Evolutionary conservation across 1,140 invertebrate genomes (phyloP).

Genomic region (Leptinotarsa undecemlineata): DNA sequence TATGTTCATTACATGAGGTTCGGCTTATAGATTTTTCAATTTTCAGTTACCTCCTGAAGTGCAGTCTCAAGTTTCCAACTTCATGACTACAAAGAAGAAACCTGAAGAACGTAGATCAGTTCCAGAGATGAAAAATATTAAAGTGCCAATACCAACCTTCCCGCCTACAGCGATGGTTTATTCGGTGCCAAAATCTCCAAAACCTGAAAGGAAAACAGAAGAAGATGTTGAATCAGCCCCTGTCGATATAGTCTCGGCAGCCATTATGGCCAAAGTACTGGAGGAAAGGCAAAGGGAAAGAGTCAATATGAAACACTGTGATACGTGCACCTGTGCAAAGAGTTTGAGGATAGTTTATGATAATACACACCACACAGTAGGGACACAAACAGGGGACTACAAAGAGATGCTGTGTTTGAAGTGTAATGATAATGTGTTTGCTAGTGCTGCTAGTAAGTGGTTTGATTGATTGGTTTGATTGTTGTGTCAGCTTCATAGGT

Average conservation of each 20-base stretch:
- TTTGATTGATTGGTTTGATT: background rate
- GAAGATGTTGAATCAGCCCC: conserved; percentile 54
- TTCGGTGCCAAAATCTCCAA: conserved; percentile 63
- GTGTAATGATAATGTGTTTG: conserved; percentile 57
- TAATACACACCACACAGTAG: conserved; percentile 61
- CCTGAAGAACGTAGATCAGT: conserved; percentile 58
- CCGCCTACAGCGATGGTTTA: conserved; percentile 89
- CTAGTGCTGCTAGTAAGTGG: conserved; percentile 22
- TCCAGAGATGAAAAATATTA: conserved; percentile 70
- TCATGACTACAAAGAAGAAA: conserved; percentile 71
- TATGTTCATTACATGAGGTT: background rate
- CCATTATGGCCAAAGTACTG: conserved; percentile 91
- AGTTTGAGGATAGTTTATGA: conserved; percentile 64
- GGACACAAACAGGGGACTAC: conserved; percentile 65
- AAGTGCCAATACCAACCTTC: conserved; percentile 82
- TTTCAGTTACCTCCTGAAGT: conserved; percentile 85
- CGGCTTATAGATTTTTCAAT: background rate
- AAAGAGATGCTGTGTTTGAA: conserved; percentile 62
- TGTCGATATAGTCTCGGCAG: conserved; percentile 84
- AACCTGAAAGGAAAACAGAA: conserved; percentile 47
- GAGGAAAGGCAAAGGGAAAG: conserved; percentile 80
- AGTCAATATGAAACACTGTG: conserved; percentile 74
- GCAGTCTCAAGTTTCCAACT: conserved; percentile 83
- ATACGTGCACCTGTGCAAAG: conserved; percentile 75
- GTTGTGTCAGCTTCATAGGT: background rate